Base-by-base conservation (phyloP, 2,888 invertebrate genomes). In the Torymus texanus region DNA sequence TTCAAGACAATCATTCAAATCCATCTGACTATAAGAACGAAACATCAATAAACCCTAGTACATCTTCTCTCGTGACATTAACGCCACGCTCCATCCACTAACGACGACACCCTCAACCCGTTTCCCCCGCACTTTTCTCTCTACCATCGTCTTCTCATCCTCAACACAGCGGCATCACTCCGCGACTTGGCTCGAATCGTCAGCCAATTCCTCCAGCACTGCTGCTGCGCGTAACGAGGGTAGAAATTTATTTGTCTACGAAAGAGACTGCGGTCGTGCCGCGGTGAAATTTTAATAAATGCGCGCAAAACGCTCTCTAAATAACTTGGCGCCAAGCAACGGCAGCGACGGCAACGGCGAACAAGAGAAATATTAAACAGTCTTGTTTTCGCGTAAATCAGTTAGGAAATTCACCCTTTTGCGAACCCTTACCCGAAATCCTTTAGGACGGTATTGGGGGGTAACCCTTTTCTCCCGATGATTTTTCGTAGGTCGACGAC, bases 341-440 rank as follows among this genome's bases (percentile, higher is more conserved):
- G 13, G 18, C n/a, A 16, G 16, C 51, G 16, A 50, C 29, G 24
- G n/a, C 14, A 8, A 62, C 14, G 29, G 50, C 85, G 86, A 86
- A 84, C 82, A 84, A 85, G 86, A 87, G 87, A 89, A 89, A 88
- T 89, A 88, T 89, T 89, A 89, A 89, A 88, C 87, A 89, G 89
- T 86, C 89, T 90, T 89, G 89, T 89, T 89, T 89, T 89, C 89
- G 86, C 88, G 88, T 89, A 88, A 90, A 90, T 89, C 89, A 90
- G 88, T 88, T 88, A 88, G 88, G 87, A 88, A 87, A 88, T 85
- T 87, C 85, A 85, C 81, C 21, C 62, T 41, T 41, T 41, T 41
- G 56, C 68, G 56, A 50, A 81, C 75, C 79, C 86, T 86, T 85
- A 21, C 81, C 83, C 84, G 84, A 85, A 81, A 85, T 86, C 86